phyloP scores from a whole-genome alignment of 2,797 vertebrate species.

The Varecia variegata region DNA sequence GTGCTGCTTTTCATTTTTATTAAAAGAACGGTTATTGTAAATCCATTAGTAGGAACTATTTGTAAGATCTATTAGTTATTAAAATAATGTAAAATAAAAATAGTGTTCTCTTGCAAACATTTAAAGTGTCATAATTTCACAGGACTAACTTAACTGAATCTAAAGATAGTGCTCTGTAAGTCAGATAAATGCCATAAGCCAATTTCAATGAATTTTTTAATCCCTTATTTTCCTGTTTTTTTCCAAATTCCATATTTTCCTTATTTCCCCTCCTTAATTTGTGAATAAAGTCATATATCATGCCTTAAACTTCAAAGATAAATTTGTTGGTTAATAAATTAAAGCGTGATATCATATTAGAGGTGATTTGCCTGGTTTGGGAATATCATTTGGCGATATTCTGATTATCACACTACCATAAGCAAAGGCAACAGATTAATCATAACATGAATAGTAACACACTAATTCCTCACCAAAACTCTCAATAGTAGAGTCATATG shows the following conservation, averaged over 20 bases:
- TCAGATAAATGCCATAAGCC: neutral
- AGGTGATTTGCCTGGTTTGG: constrained; percentile 69
- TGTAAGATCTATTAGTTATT: neutral
- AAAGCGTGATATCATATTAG: constrained; percentile 60
- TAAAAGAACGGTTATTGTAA: constrained; percentile 22
- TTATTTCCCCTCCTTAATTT: neutral
- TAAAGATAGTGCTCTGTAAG: neutral
- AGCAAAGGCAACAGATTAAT: constrained; percentile 78
- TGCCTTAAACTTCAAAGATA: constrained; percentile 41
- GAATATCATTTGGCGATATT: constrained; percentile 73
- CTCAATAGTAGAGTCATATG: constrained; percentile 67
- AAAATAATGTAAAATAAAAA: neutral
- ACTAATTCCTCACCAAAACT: constrained; percentile 59
- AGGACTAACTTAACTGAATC: neutral
- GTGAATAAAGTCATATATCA: constrained; percentile 26
- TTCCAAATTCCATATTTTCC: neutral
- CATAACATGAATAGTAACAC: constrained; percentile 49
- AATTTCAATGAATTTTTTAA: constrained; percentile 28
- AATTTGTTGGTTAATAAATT: constrained; percentile 70
- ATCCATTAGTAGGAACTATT: neutral
- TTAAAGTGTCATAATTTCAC: neutral
- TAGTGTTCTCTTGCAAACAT: neutral
- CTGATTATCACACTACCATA: constrained; percentile 73
- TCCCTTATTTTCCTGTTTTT: neutral
- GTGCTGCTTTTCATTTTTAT: neutral